Conservation (phyloP, 2,113 vertebrate genomes). For the Urocolius indicus region DNA sequence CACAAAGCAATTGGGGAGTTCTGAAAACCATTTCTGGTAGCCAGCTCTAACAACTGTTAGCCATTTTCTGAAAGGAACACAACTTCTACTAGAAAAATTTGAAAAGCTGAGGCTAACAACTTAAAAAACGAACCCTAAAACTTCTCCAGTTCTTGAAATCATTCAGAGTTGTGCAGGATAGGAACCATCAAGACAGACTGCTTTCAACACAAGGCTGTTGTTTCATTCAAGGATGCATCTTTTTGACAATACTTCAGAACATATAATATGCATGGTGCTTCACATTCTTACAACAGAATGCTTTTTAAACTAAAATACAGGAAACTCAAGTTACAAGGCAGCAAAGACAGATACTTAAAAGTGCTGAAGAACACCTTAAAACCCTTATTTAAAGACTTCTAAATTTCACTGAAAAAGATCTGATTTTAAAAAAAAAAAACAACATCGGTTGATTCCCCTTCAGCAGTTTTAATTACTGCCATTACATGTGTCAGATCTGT, state of each 20-base stretch:
- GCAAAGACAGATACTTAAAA: neutral
- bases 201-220: neutral
- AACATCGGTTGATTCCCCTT: neutral
- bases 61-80: neutral
- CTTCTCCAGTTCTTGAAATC: neutral
- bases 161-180: neutral
- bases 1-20: neutral
- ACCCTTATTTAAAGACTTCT: neutral
- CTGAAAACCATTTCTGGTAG: neutral
- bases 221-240: neutral
- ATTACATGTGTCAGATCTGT: neutral
- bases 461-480: neutral
- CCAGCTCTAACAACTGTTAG: neutral
- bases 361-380: neutral
- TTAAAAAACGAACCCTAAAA: neutral
- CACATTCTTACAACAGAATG: neutral
- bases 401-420: neutral
- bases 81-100: neutral
- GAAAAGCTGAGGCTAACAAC: neutral
- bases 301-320: neutral
- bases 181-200: neutral
- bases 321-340: neutral
- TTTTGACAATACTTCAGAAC: conserved; percentile 21
- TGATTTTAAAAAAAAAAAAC: neutral
- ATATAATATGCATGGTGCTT: neutral